Percentiles rank a stretch among this genome's conserved stretches.
These are phyloP conservation scores for Molothrus aeneus DNA, from an alignment of 2,797 vertebrate species.

Conservation along the genomic window DNA sequence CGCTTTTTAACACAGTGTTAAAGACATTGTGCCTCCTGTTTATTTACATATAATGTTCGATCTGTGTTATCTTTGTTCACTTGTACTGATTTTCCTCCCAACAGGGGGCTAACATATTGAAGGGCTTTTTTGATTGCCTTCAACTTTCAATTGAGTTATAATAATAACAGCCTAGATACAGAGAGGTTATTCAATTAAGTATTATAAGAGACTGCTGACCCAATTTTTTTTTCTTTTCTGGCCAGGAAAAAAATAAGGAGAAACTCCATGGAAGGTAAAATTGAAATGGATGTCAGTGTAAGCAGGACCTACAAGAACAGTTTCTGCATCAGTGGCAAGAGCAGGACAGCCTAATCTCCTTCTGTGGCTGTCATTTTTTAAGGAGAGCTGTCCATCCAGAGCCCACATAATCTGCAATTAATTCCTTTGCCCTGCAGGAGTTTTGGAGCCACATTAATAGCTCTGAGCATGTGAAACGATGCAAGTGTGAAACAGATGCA, in stretches of 20 bases:
- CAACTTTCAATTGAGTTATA: slow-evolving; percentile 49
- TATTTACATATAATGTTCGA: slow-evolving; percentile 45
- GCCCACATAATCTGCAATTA: not conserved
- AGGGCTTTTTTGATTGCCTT: slow-evolving; percentile 57
- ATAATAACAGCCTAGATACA: not conserved
- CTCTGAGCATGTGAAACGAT: not conserved
- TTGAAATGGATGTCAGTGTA: not conserved
- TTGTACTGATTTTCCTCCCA: slow-evolving; percentile 52
- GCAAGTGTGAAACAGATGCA: not conserved
- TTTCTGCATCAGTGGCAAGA: not conserved
- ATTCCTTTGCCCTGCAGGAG: not conserved
- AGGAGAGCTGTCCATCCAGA: not conserved
- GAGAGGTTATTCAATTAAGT: slow-evolving; percentile 41
- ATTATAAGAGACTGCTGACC: not conserved
- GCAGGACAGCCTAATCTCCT: not conserved
- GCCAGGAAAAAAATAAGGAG: not conserved
- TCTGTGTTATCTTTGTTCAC: slow-evolving; percentile 26
- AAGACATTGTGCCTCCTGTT: slow-evolving; percentile 54
- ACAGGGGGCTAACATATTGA: not conserved
- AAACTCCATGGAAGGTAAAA: not conserved
- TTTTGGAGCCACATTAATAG: not conserved
- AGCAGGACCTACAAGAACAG: not conserved
- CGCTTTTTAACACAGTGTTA: slow-evolving; percentile 13
- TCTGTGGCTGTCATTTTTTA: not conserved
- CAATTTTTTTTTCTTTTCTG: not conserved